Evolutionary conservation across 1,140 invertebrate species (phyloP).

Genomic region (Mercenaria mercenaria): DNA sequence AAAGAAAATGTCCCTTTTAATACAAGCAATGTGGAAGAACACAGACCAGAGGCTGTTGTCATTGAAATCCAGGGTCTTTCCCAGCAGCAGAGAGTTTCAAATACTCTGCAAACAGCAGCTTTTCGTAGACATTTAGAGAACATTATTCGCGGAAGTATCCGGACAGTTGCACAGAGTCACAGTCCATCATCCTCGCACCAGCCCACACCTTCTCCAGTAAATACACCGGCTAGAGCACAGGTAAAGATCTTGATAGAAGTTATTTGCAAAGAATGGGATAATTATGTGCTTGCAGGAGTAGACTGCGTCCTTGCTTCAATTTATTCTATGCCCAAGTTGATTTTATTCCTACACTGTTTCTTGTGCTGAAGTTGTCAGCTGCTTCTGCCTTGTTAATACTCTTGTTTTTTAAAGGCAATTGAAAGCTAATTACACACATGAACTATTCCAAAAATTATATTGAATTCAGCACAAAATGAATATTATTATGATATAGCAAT

Average conservation of each 20-base stretch:
- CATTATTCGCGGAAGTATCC: conserved; percentile 76
- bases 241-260: background rate
- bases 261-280: too few species aligned
- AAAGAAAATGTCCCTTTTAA: conserved; percentile 76
- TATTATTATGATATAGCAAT: too few species aligned
- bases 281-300: too few species aligned
- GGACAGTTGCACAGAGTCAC: conserved; percentile 52
- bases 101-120: conserved; percentile 71
- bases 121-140: conserved; percentile 80
- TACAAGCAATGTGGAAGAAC: conserved; percentile 75
- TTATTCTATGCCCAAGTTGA: too few species aligned
- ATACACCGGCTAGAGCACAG: conserved; percentile 34
- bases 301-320: too few species aligned
- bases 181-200: background rate
- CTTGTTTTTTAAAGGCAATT: too few species aligned
- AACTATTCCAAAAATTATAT: too few species aligned
- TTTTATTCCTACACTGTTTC: too few species aligned
- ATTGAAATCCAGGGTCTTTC: conserved; percentile 81
- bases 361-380: too few species aligned
- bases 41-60: conserved; percentile 80
- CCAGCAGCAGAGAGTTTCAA: conserved; percentile 78
- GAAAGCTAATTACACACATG: too few species aligned
- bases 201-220: conserved; percentile 17
- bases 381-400: too few species aligned
- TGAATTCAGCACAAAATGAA: too few species aligned